These are phyloP conservation scores for Planiliza haematocheilus DNA, from an alignment of 2,113 vertebrate genomes.

Conservation along the genomic window DNA sequence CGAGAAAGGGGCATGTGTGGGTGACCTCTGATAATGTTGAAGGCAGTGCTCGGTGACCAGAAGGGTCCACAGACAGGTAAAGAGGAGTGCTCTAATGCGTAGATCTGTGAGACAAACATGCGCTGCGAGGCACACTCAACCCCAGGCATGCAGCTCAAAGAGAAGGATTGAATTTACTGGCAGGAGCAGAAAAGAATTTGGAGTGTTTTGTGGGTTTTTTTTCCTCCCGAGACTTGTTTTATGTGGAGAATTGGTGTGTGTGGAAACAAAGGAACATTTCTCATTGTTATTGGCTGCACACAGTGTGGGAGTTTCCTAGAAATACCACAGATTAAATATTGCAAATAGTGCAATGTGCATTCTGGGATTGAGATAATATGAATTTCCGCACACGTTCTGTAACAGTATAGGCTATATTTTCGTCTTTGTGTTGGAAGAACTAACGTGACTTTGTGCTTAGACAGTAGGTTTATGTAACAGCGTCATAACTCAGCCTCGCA, in stretches of 20 bases:
- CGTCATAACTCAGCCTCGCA: slow-evolving; percentile 5
- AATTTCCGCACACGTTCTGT: slow-evolving; percentile 1
- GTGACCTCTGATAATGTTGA: neutral
- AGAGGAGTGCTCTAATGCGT: slow-evolving; percentile 32
- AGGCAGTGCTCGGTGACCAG: slow-evolving; percentile 32
- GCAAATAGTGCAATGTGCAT: slow-evolving; percentile 1
- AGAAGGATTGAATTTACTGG: slow-evolving; percentile 26
- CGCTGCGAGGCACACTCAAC: slow-evolving; percentile 9
- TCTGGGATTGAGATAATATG: neutral
- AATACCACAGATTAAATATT: slow-evolving; percentile 36
- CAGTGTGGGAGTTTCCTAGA: slow-evolving; percentile 7
- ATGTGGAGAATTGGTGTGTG: slow-evolving; percentile 7
- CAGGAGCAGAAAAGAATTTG: slow-evolving; percentile 32
- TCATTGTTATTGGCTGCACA: slow-evolving; percentile 16
- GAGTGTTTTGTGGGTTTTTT: slow-evolving; percentile 7
- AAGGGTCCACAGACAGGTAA: slow-evolving; percentile 35
- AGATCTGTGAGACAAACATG: slow-evolving; percentile 28
- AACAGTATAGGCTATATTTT: neutral
- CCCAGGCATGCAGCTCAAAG: slow-evolving; percentile 9
- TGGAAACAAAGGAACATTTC: slow-evolving; percentile 30
- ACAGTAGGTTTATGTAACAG: neutral
- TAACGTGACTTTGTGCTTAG: neutral
- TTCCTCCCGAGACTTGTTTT: slow-evolving; percentile 33
- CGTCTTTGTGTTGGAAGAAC: slow-evolving; percentile 6
- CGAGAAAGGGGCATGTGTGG: neutral